Evolutionary conservation across 1,140 invertebrate species (phyloP).

Genomic region (Oppia nitens): DNA sequence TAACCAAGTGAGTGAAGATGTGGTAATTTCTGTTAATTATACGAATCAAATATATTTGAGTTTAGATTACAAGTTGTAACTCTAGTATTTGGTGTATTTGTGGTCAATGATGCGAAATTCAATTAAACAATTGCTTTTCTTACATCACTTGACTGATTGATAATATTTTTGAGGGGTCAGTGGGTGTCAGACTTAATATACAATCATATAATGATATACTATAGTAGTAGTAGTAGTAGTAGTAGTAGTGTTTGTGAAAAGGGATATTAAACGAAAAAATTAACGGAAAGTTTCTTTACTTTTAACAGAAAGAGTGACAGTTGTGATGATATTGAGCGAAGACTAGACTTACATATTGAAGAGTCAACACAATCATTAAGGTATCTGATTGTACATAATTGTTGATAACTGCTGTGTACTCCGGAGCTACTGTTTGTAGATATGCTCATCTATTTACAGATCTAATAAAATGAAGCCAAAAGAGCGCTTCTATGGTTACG

Average conservation of each 20-base stretch:
- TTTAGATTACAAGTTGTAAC: neutral
- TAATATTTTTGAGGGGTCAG: neutral
- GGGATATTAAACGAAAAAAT: no score
- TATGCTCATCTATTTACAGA: neutral
- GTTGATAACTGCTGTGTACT: no score
- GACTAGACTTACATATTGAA: no score
- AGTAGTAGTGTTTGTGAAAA: no score
- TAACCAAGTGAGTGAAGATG: neutral
- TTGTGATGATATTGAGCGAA: no score
- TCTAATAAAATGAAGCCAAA: conserved; percentile 9
- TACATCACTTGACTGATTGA: neutral
- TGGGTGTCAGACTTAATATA: neutral
- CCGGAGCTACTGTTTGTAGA: neutral
- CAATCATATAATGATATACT: no score
- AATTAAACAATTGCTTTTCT: neutral
- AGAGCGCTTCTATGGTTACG: conserved; percentile 7
- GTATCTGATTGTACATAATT: no score
- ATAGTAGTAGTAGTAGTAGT: no score
- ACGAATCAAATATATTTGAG: neutral
- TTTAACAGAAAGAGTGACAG: no score
- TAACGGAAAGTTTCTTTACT: no score
- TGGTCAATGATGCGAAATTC: neutral
- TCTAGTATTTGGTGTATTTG: no score
- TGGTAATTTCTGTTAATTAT: neutral
- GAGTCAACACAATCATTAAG: no score